Conservation (phyloP, 2,888 invertebrate species). For the Acanthosepion pharaonis region DNA sequence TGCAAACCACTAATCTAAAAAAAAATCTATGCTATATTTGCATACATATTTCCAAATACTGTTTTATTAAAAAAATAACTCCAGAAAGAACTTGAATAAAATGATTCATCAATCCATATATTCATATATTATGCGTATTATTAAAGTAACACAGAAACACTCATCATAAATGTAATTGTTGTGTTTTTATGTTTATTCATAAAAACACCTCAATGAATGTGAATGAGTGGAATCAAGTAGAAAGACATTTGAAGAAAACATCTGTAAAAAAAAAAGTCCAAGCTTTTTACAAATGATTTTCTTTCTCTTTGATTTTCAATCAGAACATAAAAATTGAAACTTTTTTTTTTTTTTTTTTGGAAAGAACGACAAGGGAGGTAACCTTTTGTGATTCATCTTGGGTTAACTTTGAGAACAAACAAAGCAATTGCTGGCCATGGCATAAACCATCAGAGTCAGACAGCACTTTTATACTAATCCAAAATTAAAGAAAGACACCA, state of each 20-base stretch:
- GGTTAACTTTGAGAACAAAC: not conserved
- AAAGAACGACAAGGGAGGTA: not conserved
- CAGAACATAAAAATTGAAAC: not conserved
- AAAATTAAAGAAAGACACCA: constrained; percentile 21
- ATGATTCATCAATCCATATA: not conserved
- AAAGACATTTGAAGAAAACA: constrained; percentile 4
- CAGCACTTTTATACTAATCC: constrained; percentile 22
- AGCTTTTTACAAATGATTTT: not conserved
- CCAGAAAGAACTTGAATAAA: too few species aligned
- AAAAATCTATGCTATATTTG: too few species aligned
- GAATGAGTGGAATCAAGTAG: not conserved
- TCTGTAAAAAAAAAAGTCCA: not conserved
- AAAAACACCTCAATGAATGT: not conserved
- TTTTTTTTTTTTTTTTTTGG: not conserved
- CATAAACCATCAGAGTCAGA: not conserved
- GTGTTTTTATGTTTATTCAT: not conserved
- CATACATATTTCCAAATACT: too few species aligned
- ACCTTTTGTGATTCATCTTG: not conserved
- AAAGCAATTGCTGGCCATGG: not conserved
- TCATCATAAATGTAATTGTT: not conserved
- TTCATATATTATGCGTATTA: not conserved
- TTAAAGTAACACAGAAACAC: not conserved
- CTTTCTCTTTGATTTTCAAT: not conserved
- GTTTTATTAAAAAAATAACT: too few species aligned
- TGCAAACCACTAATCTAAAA: too few species aligned